phyloP scores from a whole-genome alignment of 2,797 vertebrate species.

The Atherinosoma microstoma region DNA sequence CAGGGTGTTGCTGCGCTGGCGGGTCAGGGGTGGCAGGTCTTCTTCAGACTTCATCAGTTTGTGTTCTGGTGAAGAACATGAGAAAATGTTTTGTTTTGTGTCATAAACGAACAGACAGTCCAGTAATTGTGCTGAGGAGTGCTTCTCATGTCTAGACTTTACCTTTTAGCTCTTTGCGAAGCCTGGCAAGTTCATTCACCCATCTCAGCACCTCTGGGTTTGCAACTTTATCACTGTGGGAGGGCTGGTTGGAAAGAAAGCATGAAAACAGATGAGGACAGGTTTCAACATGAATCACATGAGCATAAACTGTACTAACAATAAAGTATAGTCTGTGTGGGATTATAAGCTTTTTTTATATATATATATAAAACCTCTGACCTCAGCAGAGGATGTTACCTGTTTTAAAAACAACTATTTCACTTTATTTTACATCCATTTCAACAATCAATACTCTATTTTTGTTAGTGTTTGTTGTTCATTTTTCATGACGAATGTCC shows the following conservation, averaged over 20 bases:
- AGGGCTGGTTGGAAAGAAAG: conserved; percentile 83
- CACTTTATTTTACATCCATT: too few species aligned
- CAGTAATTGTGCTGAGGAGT: not conserved
- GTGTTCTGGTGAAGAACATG: conserved; percentile 80
- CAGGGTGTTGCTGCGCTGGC: conserved; percentile 96
- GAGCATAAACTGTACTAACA: not conserved
- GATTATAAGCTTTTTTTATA: too few species aligned
- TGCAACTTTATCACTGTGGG: conserved; percentile 94
- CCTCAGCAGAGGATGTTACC: too few species aligned
- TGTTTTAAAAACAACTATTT: too few species aligned
- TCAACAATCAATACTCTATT: too few species aligned
- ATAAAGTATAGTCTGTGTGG: not conserved
- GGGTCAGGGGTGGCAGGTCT: conserved; percentile 89
- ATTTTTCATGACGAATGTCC: not conserved
- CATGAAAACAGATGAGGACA: not conserved
- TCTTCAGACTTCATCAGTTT: conserved; percentile 95
- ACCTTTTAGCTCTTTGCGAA: conserved; percentile 98
- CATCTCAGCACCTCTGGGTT: conserved; percentile 96
- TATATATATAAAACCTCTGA: too few species aligned
- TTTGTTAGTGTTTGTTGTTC: too few species aligned
- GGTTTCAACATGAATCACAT: conserved; percentile 4
- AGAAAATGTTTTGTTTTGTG: not conserved
- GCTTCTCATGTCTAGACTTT: not conserved
- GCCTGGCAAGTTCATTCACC: conserved; percentile 94
- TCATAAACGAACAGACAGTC: too few species aligned